Base-by-base conservation (phyloP, 2,113 vertebrate genomes). In the Etheostoma spectabile region DNA sequence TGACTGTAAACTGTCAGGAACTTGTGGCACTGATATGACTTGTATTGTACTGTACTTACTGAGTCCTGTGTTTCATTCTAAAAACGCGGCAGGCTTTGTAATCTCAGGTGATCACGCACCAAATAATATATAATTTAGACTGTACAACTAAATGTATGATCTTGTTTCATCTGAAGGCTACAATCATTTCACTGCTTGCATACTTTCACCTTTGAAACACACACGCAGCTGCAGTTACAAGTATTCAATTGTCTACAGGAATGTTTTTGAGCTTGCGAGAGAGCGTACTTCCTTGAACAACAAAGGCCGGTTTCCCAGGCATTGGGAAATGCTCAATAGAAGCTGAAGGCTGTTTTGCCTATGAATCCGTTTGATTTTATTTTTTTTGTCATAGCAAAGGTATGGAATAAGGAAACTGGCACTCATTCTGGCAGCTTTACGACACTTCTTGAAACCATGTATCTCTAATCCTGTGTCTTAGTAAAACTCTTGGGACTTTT, bases 241-340 rank as follows among this genome's bases (percentile, higher is more conserved):
- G 59, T 8, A 68, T 65, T 61, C 18, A 27, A 78, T 71, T 91
- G 84, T 83, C 45, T 68, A 35, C 35, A 64, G 80, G 79, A 85
- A 89, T 87, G 84, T 87, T 83, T 85, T 79, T n/a, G 35, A 67
- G 65, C 61, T 77, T 42, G 27, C 42, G 51, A 51, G 51, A 53
- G 76, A 74, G 48, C 63, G 51, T 21, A 55, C 70, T 80, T 91
- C 89, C 84, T 86, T 73, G 7, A 86, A 79, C 65, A 88, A 87
- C 86, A 91, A 88, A 84, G 75, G 64, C 55, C 27, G 45, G 76
- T 59, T 78, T 66, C 69, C 81, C 59, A 63, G 67, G 45, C 46
- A 56, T 38, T 27, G 16, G 76, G 80, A 87, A 81, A 81, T 72
- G 55, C 73, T 82, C 63, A 24, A 24, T 27, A 11, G 61, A 73